Percentiles rank a stretch among this genome's conserved stretches.
These are phyloP conservation scores for Metallyticus violacea DNA, from an alignment of 2,888 invertebrate genomes.

Conservation along the genomic window DNA sequence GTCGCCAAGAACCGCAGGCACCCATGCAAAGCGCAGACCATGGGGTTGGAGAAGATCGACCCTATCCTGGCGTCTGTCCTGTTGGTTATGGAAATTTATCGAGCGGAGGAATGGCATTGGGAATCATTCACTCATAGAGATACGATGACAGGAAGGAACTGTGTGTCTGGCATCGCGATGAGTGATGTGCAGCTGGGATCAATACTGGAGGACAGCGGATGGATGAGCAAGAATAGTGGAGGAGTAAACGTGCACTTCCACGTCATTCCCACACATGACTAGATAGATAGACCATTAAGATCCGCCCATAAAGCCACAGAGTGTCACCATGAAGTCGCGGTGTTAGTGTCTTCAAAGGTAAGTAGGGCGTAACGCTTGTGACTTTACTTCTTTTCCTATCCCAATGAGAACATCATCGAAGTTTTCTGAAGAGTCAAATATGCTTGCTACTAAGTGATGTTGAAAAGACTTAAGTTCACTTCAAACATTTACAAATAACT, in stretches of 20 bases:
- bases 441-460: too few relatives aligned
- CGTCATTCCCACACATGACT: background rate
- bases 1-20: background rate
- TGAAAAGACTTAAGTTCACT: too few relatives aligned
- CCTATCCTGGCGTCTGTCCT: background rate
- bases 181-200: background rate
- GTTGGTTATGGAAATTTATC: slow-evolving; percentile 1
- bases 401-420: too few relatives aligned
- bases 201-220: background rate
- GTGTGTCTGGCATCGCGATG: background rate
- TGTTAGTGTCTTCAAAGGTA: background rate
- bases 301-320: background rate
- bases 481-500: too few relatives aligned
- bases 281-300: background rate
- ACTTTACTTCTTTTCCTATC: background rate
- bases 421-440: too few relatives aligned
- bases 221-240: background rate
- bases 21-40: background rate
- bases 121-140: background rate
- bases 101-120: background rate
- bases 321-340: background rate
- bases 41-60: background rate
- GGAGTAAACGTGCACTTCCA: background rate
- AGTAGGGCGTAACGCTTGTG: background rate
- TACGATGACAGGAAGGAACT: background rate